Conservation (phyloP, 2,113 vertebrate species). For the Nyctereutes procyonoides region DNA sequence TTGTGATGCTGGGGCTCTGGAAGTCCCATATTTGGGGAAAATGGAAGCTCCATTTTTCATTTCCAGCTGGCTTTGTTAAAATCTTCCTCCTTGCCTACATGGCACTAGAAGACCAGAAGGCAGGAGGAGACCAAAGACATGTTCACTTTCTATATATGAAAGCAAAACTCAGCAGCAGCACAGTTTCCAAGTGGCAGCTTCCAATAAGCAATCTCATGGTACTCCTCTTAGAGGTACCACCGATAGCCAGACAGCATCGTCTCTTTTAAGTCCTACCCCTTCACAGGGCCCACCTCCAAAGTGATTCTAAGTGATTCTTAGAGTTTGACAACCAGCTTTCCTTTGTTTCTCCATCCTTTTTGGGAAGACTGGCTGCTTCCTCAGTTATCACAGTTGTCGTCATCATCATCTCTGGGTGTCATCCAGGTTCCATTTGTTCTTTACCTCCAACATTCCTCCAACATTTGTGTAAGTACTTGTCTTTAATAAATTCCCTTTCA, state of each 20-base stretch:
- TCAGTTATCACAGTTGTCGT: background rate
- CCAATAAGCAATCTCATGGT: background rate
- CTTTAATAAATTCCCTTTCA: constrained; percentile 2
- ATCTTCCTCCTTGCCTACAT: background rate
- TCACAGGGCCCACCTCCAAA: background rate
- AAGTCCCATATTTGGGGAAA: background rate
- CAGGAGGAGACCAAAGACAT: background rate
- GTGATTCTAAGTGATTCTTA: background rate
- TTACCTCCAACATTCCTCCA: background rate
- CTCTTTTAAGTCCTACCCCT: background rate
- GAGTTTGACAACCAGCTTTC: background rate
- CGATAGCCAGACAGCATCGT: background rate
- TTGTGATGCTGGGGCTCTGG: background rate
- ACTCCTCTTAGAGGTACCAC: background rate
- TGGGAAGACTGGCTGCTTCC: background rate
- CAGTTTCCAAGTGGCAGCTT: background rate
- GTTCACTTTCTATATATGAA: background rate
- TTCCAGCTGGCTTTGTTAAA: constrained; percentile 10
- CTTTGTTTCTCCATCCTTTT: background rate
- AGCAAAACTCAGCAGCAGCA: background rate
- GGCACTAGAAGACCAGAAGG: background rate
- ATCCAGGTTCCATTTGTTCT: background rate
- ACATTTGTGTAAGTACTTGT: background rate
- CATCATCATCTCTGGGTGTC: background rate
- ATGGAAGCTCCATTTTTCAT: background rate